A percentile compares a stretch with the other conserved stretches of the same genome.
phyloP scores from a whole-genome alignment of 2,113 vertebrate genomes.

The Macrotis lagotis region DNA sequence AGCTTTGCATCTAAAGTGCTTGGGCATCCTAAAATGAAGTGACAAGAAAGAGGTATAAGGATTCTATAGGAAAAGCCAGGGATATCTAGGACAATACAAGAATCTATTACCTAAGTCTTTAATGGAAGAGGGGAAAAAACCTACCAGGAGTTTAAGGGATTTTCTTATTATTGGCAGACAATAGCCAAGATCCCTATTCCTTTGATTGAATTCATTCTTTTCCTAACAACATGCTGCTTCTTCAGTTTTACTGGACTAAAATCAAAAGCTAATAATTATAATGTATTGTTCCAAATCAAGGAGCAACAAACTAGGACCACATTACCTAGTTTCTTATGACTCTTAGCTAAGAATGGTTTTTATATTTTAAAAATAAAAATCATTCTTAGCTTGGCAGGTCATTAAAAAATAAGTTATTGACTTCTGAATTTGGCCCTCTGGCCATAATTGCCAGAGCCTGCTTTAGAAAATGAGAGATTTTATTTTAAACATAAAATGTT shows the following conservation, averaged over 20 bases:
- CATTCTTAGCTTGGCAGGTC: neutral
- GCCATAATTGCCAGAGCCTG: neutral
- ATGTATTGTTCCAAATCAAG: neutral
- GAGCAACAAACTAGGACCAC: neutral
- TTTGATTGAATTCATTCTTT: neutral
- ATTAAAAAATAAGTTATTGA: neutral
- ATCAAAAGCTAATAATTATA: neutral
- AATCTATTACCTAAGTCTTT: neutral
- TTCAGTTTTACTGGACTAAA: neutral
- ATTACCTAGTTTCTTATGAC: neutral
- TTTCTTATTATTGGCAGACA: neutral
- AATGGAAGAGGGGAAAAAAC: neutral
- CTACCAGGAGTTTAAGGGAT: neutral
- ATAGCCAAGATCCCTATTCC: neutral
- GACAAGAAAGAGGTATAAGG: neutral
- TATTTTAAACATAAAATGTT: neutral
- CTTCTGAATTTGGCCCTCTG: neutral
- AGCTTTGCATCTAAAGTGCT: neutral
- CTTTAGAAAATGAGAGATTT: neutral
- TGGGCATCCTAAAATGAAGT: neutral
- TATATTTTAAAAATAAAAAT: neutral
- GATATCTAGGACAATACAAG: neutral
- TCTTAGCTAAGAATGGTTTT: neutral
- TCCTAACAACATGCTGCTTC: neutral
- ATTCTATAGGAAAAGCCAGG: neutral